Evolutionary conservation across 2,888 invertebrate species (phyloP), one percentile per base, ranked within the genome.

Genomic region (Fragum sueziense): DNA sequence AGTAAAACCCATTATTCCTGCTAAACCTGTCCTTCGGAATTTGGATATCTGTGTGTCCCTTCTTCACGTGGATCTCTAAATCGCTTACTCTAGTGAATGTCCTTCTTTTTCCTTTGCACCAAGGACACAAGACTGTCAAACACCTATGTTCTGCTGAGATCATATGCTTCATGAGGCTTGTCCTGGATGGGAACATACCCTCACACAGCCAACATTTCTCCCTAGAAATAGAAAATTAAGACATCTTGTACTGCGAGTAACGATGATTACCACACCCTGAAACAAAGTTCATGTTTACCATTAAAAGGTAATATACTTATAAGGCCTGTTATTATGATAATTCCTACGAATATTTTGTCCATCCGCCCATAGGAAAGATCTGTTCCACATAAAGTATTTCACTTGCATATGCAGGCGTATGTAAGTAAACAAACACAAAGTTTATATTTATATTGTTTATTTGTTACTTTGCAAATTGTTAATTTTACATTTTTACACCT

Each of bases 171-270:
- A 57, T 17, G 1, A 79, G 61, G 14, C 54, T 57, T 9, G 57
- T 74, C 34, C 51, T 34, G 31, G n/a, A 57, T 0, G 1, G 4
- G 54, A 79, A 71, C 52, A 54, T 67, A 6, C 57, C 70, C 20
- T 74, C 74, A n/a, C 74, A 74, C 6, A 74, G 25, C 79, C 76
- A 76, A 34, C 75, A 75, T 4, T 74, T 41, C 47, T 75, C 71
- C 71, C 79, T 79, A 68, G 41, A 79, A 74, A 29, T n/a, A 52
- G 20, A 20, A 22, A 20, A n/a, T n/a, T n/a, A n/a, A n/a, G 20
- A 52, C 7, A 22, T 52, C 52, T 52, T 22, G n/a, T 52, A 52
- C 20, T 20, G n/a, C 20, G 6, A 11, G 22, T 22, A 20, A 52
- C 4, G n/a, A 22, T 11, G 52, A 11, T n/a, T n/a, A 52, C 52